A percentile compares a stretch with the other conserved stretches of the same genome.
These are phyloP conservation scores for Acanthococcus lagerstroemiae DNA, from an alignment of 2,888 invertebrate species.

Conservation along the genomic window DNA sequence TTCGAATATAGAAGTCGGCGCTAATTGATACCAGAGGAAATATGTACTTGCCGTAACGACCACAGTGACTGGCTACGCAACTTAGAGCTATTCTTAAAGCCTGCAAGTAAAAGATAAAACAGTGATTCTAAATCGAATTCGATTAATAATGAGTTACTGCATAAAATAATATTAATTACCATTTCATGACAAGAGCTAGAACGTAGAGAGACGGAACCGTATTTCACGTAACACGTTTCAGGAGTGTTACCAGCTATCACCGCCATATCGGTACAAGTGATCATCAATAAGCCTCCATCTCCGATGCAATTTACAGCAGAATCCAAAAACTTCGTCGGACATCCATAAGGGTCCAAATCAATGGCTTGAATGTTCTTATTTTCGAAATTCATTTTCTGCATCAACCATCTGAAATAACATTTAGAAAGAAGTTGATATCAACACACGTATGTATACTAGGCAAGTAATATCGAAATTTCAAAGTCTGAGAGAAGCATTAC, in stretches of 20 bases:
- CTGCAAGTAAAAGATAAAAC: conserved; percentile 44
- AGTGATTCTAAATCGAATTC: not conserved
- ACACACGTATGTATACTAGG: not conserved
- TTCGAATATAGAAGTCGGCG: conserved; percentile 90
- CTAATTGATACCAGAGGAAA: conserved; percentile 82
- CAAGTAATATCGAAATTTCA: not conserved
- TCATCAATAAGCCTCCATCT: conserved; percentile 76
- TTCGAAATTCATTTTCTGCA: conserved; percentile 64
- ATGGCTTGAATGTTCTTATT: conserved; percentile 71
- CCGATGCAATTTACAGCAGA: conserved; percentile 70
- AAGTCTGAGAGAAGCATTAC: not conserved
- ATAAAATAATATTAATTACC: conserved; percentile 48
- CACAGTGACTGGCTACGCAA: conserved; percentile 83
- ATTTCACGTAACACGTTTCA: conserved; percentile 87
- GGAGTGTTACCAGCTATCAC: conserved; percentile 90
- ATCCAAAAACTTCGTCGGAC: conserved; percentile 85
- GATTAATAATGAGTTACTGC: no score
- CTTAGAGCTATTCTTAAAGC: conserved; percentile 87
- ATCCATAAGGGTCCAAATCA: conserved; percentile 96
- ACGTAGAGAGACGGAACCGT: conserved; percentile 79
- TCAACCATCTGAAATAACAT: conserved; percentile 57
- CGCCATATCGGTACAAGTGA: conserved; percentile 97
- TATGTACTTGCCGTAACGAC: conserved; percentile 84
- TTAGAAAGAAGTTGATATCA: not conserved
- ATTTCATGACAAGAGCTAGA: conserved; percentile 90